These are phyloP conservation scores for Mimachlamys varia DNA, from an alignment of 2,888 invertebrate genomes.

Conservation along the genomic window DNA sequence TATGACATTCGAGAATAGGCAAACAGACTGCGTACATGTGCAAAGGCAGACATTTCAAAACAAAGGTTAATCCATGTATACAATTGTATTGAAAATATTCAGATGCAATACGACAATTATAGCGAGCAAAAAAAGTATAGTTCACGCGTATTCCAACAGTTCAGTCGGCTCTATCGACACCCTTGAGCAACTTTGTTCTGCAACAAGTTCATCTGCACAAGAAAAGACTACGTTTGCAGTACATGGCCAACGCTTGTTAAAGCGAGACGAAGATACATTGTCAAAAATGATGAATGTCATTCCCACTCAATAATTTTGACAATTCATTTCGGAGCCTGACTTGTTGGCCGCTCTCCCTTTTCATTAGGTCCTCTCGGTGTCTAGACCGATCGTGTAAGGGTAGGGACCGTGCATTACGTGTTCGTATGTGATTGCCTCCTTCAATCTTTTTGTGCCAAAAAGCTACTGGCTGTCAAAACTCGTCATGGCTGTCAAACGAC, in stretches of 20 bases:
- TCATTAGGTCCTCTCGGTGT: neutral
- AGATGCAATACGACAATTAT: too few species aligned
- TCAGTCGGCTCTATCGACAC: too few species aligned
- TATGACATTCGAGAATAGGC: too few species aligned
- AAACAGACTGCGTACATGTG: too few species aligned
- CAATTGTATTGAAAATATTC: too few species aligned
- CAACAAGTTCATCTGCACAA: neutral
- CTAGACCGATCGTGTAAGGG: neutral
- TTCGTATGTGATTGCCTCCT: neutral
- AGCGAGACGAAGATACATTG: neutral
- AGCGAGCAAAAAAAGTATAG: too few species aligned
- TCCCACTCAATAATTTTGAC: neutral
- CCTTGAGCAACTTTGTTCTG: neutral
- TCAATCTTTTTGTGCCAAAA: constrained; percentile 12
- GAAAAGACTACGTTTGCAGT: neutral
- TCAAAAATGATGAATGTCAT: constrained; percentile 6
- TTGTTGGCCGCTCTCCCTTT: constrained; percentile 4
- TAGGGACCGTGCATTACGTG: neutral
- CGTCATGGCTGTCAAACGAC: neutral
- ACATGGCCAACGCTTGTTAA: neutral
- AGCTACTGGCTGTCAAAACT: neutral
- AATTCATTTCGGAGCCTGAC: neutral
- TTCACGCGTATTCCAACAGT: too few species aligned
- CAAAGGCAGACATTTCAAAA: too few species aligned
- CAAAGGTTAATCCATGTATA: too few species aligned